Percentiles rank a stretch among this genome's conserved stretches.
phyloP scores from a whole-genome alignment of 2,888 invertebrate species.

The Eledone cirrhosa region DNA sequence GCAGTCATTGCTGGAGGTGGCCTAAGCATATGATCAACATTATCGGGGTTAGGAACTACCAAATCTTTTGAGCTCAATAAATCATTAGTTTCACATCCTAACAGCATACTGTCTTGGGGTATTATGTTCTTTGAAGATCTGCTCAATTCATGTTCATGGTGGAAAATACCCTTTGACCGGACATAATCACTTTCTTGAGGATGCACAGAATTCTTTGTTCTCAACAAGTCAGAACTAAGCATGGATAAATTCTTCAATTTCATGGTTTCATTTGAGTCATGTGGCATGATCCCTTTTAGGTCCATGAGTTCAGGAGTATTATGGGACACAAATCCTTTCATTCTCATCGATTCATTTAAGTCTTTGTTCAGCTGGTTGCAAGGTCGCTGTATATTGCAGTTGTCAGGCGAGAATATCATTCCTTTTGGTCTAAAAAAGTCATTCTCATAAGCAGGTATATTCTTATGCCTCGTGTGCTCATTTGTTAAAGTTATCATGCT shows the following conservation, averaged over 20 bases:
- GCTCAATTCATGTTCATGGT: conserved; percentile 8
- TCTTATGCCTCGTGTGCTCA: background rate
- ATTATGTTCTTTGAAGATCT: conserved; percentile 11
- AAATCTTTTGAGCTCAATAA: conserved; percentile 11
- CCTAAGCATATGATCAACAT: conserved; percentile 3
- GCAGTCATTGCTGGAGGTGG: background rate
- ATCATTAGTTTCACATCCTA: conserved; percentile 16
- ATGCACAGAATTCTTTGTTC: background rate
- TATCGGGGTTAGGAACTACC: conserved; percentile 1
- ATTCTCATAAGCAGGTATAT: conserved; percentile 7
- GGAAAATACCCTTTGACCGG: conserved; percentile 6
- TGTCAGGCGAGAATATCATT: conserved; percentile 1
- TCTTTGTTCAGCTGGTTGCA: background rate
- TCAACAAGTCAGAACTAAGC: background rate
- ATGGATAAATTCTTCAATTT: background rate
- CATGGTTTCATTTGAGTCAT: background rate
- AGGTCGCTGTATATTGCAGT: background rate
- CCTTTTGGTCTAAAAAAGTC: conserved; percentile 12
- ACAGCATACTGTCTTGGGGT: background rate
- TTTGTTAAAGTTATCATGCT: background rate
- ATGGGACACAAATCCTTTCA: conserved; percentile 22
- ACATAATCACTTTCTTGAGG: conserved; percentile 6
- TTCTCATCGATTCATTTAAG: background rate
- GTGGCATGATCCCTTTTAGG: background rate
- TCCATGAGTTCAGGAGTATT: conserved; percentile 12